Evolutionary conservation across 2,113 vertebrate genomes (phyloP).

Genomic region (Pica pica): DNA sequence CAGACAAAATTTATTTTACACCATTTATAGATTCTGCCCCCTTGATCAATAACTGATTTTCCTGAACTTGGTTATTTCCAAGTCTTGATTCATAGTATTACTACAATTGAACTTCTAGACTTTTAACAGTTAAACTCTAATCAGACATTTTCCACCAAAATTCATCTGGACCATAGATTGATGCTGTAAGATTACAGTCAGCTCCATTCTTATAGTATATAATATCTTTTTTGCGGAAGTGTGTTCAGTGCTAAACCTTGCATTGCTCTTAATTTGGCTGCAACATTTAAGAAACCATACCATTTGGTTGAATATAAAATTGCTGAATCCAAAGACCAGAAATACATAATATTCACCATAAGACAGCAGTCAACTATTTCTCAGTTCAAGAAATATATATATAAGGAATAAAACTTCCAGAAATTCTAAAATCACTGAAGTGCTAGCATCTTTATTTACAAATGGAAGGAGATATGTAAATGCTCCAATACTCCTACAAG

Average conservation of each 20-base stretch:
- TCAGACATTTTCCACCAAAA: neutral
- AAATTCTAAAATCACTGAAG: neutral
- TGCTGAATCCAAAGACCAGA: neutral
- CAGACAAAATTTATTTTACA: neutral
- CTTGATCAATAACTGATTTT: neutral
- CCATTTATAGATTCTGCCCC: neutral
- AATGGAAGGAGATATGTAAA: neutral
- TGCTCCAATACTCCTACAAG: neutral
- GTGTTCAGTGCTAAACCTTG: neutral
- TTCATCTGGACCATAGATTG: neutral
- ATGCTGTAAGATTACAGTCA: neutral
- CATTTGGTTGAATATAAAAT: neutral
- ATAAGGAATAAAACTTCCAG: neutral
- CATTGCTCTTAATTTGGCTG: neutral
- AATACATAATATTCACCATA: neutral
- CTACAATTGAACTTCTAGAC: neutral
- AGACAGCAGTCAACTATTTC: neutral
- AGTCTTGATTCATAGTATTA: neutral
- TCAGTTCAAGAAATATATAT: neutral
- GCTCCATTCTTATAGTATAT: neutral
- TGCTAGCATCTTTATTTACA: neutral
- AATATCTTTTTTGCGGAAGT: neutral
- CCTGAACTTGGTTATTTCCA: neutral
- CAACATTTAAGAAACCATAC: neutral
- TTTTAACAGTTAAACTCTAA: neutral